phyloP scores from a whole-genome alignment of 2,797 vertebrate species.

The Pempheris klunzingeri region DNA sequence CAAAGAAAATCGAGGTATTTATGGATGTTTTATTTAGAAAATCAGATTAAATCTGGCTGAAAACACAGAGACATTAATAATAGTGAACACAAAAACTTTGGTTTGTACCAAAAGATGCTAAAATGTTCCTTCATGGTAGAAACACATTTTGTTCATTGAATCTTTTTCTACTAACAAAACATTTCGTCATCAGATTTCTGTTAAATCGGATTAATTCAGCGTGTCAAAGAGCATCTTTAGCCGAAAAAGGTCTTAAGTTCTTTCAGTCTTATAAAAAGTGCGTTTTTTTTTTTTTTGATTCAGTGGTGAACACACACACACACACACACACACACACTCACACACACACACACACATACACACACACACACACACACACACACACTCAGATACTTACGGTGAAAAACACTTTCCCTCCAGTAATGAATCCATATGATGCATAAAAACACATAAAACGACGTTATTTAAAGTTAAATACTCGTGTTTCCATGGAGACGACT shows the following conservation, averaged over 20 bases:
- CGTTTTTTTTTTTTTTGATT: neutral
- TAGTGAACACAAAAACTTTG: too few species aligned
- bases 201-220: neutral
- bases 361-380: neutral
- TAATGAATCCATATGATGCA: constrained; percentile 12
- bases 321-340: neutral
- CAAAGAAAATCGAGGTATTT: neutral
- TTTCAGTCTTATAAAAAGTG: neutral
- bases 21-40: too few species aligned
- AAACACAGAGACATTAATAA: too few species aligned
- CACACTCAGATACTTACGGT: neutral
- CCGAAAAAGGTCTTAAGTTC: neutral
- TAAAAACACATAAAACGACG: neutral
- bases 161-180: neutral
- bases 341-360: neutral
- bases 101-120: neutral
- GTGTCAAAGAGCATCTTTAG: neutral
- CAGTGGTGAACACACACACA: neutral
- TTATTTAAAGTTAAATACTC: neutral
- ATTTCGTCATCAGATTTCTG: neutral
- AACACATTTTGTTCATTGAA: too few species aligned
- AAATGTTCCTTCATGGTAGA: neutral
- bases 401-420: neutral
- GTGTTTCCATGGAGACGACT: constrained; percentile 48
- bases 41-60: too few species aligned